These are phyloP conservation scores for Drosophila lowei DNA, from an alignment of 1,140 invertebrate species.

Conservation along the genomic window DNA sequence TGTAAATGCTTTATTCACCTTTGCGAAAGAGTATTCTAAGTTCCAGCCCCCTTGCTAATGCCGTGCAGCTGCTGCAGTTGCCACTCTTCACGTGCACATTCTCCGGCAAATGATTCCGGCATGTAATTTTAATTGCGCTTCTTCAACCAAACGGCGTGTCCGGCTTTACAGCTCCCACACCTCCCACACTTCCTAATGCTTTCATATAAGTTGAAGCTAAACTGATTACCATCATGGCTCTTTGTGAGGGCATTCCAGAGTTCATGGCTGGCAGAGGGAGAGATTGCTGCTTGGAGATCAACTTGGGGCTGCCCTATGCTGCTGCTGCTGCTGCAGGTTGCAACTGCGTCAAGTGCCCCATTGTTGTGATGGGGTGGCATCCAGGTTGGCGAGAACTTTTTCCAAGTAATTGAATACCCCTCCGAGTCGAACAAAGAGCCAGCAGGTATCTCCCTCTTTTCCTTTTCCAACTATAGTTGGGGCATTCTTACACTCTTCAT, in stretches of 20 bases:
- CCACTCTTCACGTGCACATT: slow-evolving; percentile 23
- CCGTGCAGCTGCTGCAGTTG: background rate
- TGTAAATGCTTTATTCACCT: too few relatives aligned
- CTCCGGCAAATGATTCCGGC: slow-evolving; percentile 53
- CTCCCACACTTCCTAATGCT: slow-evolving; percentile 29
- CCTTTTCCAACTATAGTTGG: background rate
- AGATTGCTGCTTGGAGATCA: slow-evolving; percentile 47
- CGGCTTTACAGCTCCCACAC: slow-evolving; percentile 20
- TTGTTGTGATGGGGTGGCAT: slow-evolving; percentile 53
- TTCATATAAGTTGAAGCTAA: slow-evolving; percentile 42
- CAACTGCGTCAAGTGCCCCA: slow-evolving; percentile 31
- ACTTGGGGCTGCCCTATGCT: slow-evolving; percentile 12
- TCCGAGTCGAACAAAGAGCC: slow-evolving; percentile 37
- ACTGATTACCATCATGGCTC: slow-evolving; percentile 68
- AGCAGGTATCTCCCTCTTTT: background rate
- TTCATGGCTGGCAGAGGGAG: slow-evolving; percentile 22
- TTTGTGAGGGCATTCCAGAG: slow-evolving; percentile 61
- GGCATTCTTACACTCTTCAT: slow-evolving; percentile 23
- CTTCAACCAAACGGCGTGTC: slow-evolving; percentile 19
- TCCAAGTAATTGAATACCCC: slow-evolving; percentile 46
- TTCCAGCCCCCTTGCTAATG: background rate
- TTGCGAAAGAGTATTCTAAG: too few relatives aligned
- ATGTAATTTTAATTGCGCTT: slow-evolving; percentile 72
- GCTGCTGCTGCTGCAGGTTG: slow-evolving; percentile 38
- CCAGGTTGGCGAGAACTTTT: slow-evolving; percentile 37